Evolutionary conservation across 2,888 invertebrate species (phyloP).

Genomic region (Diadegma fenestrale): DNA sequence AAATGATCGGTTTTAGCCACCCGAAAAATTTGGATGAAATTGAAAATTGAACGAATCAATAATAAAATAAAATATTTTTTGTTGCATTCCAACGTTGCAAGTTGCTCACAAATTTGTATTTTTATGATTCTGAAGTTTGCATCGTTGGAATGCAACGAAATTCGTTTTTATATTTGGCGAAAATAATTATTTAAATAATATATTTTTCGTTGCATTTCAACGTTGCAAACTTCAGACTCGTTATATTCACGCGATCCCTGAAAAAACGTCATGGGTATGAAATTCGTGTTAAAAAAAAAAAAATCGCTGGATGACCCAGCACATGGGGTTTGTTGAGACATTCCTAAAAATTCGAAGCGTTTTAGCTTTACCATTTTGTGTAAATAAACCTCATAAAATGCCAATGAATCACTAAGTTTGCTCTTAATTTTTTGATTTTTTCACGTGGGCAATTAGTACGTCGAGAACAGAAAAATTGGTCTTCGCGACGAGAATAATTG

Average conservation of each 20-base stretch:
- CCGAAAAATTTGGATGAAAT: too few relatives aligned
- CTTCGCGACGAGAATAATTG: background rate
- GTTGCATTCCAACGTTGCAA: too few relatives aligned
- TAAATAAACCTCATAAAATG: constrained; percentile 12
- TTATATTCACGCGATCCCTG: background rate
- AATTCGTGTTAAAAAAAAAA: background rate
- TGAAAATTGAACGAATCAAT: too few relatives aligned
- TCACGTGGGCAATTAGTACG: background rate
- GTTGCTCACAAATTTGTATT: too few relatives aligned
- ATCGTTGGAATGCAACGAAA: too few relatives aligned
- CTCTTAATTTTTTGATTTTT: background rate
- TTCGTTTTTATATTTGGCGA: too few relatives aligned
- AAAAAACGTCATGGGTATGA: background rate
- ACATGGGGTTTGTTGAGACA: background rate
- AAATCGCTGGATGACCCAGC: background rate
- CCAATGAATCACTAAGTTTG: background rate
- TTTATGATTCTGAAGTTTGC: too few relatives aligned
- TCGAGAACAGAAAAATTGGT: background rate
- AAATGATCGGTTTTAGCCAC: too few relatives aligned
- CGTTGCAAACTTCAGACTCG: too few relatives aligned
- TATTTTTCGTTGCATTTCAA: too few relatives aligned
- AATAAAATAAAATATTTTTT: too few relatives aligned
- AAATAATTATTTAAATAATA: too few relatives aligned
- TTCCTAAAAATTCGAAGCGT: constrained; percentile 21
- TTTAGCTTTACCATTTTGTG: constrained; percentile 35